phyloP scores from a whole-genome alignment of 2,888 invertebrate genomes.

The Diloba caeruleocephala region DNA sequence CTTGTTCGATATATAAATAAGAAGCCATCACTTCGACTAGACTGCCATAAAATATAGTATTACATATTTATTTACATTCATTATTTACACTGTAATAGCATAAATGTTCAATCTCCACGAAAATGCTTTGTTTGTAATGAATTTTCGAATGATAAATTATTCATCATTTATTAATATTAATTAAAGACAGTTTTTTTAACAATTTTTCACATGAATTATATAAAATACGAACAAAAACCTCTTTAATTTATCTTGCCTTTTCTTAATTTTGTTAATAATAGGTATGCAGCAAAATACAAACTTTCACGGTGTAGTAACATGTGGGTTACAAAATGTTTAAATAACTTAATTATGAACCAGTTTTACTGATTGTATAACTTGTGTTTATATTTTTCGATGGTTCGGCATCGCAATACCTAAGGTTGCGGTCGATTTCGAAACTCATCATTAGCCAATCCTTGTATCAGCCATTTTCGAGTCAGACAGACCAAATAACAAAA shows the following conservation, averaged over 20 bases:
- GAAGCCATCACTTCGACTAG: slow-evolving; percentile 48
- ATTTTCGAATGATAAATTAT: slow-evolving; percentile 74
- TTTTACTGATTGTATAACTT: background rate
- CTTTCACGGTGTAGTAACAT: slow-evolving; percentile 30
- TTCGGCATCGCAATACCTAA: no score
- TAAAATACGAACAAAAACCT: slow-evolving; percentile 74
- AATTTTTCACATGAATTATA: slow-evolving; percentile 86
- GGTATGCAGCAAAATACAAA: slow-evolving; percentile 22
- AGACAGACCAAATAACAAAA: no score
- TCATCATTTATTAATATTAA: slow-evolving; percentile 75
- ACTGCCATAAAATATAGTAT: slow-evolving; percentile 59
- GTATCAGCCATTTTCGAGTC: no score
- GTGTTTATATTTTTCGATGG: background rate
- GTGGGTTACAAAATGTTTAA: slow-evolving; percentile 20
- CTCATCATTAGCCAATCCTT: no score
- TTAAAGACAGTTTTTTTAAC: slow-evolving; percentile 85
- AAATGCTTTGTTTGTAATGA: slow-evolving; percentile 68
- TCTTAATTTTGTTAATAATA: slow-evolving; percentile 7
- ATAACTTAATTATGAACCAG: slow-evolving; percentile 19
- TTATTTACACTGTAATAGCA: slow-evolving; percentile 54
- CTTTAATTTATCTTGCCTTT: slow-evolving; percentile 53
- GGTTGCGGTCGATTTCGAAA: no score
- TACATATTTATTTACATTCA: slow-evolving; percentile 62
- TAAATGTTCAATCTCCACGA: slow-evolving; percentile 50
- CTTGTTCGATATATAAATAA: slow-evolving; percentile 35